Percentiles rank a stretch among this genome's conserved stretches.
Evolutionary conservation across 1,140 invertebrate genomes (phyloP).

Genomic region (Drosophila hydei): DNA sequence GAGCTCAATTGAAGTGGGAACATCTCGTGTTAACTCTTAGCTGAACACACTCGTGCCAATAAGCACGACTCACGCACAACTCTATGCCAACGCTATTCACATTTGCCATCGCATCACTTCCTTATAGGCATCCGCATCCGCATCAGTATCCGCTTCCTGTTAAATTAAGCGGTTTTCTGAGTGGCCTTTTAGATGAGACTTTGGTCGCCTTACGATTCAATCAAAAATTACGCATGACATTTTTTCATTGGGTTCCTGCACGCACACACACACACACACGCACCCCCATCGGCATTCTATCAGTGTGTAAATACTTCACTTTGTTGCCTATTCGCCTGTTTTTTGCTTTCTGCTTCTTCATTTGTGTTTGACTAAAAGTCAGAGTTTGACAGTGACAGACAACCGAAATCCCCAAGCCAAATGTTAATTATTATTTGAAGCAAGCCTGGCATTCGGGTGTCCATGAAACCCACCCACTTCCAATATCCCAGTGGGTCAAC

Average conservation of each 20-base stretch:
- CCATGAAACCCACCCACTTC: neutral
- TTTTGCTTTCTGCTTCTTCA: neutral
- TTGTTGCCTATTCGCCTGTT: conserved; percentile 16
- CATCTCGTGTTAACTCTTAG: neutral
- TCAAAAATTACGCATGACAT: conserved; percentile 49
- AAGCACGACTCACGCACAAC: neutral
- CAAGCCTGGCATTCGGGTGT: conserved; percentile 8
- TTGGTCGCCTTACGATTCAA: conserved; percentile 31
- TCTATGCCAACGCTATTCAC: neutral
- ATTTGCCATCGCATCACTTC: neutral
- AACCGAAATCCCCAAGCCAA: neutral
- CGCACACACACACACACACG: conserved; percentile 7
- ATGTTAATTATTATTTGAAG: conserved; percentile 38
- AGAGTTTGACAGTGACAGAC: conserved; percentile 28
- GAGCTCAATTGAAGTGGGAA: too few relatives aligned
- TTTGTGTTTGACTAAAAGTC: conserved; percentile 31
- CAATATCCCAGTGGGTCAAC: neutral
- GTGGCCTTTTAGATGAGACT: conserved; percentile 3
- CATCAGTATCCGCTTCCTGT: conserved; percentile 1
- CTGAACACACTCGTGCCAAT: too few relatives aligned
- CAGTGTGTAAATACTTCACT: conserved; percentile 41
- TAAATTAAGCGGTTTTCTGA: conserved; percentile 33
- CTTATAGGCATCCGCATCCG: conserved; percentile 4
- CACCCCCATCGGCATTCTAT: conserved; percentile 16
- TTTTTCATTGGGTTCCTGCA: conserved; percentile 28